Evolutionary conservation across 2,888 invertebrate species (phyloP).

Genomic region (Chalcosyrphus nemorum): DNA sequence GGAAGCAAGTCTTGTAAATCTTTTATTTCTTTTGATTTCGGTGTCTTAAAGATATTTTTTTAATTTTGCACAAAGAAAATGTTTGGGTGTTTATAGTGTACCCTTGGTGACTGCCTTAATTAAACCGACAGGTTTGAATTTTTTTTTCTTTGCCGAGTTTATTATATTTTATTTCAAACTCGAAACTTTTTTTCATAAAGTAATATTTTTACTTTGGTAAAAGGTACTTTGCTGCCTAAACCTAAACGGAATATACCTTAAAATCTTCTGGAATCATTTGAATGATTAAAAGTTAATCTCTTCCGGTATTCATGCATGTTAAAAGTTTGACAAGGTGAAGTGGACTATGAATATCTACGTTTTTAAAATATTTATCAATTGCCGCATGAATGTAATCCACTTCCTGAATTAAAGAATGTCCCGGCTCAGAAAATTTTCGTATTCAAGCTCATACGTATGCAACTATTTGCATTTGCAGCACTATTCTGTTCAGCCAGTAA

Average conservation of each 20-base stretch:
- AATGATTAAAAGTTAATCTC: neutral
- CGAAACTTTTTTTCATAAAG: slow-evolving; percentile 1
- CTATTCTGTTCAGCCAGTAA: too few species aligned
- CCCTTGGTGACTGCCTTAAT: neutral
- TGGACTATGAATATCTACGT: slow-evolving; percentile 9
- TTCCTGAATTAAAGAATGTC: neutral
- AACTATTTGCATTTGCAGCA: too few species aligned
- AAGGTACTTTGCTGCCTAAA: neutral
- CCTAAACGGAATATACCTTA: neutral
- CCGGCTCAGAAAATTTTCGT: slow-evolving; percentile 10
- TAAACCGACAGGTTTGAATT: neutral
- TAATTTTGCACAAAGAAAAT: neutral
- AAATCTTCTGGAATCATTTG: slow-evolving; percentile 1
- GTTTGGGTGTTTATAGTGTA: neutral
- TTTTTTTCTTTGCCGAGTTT: neutral
- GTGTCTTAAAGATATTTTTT: neutral
- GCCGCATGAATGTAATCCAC: neutral
- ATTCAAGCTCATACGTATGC: too few species aligned
- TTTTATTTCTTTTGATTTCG: too few species aligned
- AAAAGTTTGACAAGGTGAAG: slow-evolving; percentile 13
- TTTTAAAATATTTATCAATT: neutral
- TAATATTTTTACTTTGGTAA: neutral
- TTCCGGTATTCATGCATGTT: slow-evolving; percentile 3
- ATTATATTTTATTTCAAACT: neutral
- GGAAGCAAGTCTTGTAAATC: too few species aligned